phyloP scores from a whole-genome alignment of 2,113 vertebrate genomes.

The Clinocottus analis region DNA sequence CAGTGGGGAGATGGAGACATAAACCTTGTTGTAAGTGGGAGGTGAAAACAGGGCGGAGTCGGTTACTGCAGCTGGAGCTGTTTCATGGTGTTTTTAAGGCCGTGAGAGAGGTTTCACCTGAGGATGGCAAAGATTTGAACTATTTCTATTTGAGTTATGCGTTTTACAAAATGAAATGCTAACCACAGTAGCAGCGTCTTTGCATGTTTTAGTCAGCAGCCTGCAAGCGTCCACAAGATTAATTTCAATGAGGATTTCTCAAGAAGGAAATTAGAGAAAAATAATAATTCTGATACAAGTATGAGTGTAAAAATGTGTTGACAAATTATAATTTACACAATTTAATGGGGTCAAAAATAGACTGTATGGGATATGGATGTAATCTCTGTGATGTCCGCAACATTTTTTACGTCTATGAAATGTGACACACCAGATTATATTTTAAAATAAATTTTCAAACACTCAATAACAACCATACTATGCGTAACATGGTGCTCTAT shows the following conservation, averaged over 20 bases:
- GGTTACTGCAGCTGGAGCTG: neutral
- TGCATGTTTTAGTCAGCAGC: neutral
- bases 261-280: too few species aligned
- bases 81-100: neutral
- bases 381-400: neutral
- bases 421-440: too few species aligned
- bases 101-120: neutral
- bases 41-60: slow-evolving; percentile 19
- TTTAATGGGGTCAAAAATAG: too few species aligned
- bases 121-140: neutral
- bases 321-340: too few species aligned
- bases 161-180: neutral
- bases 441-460: too few species aligned
- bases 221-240: neutral
- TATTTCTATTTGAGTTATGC: neutral
- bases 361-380: neutral
- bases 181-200: neutral
- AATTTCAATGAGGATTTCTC: neutral
- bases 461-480: too few species aligned
- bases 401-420: too few species aligned
- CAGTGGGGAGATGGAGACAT: slow-evolving; percentile 44
- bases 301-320: too few species aligned
- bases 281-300: too few species aligned
- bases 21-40: slow-evolving; percentile 34
- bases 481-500: too few species aligned